Base-by-base conservation (phyloP, 2,113 vertebrate genomes). In the Glaucomys volans region DNA sequence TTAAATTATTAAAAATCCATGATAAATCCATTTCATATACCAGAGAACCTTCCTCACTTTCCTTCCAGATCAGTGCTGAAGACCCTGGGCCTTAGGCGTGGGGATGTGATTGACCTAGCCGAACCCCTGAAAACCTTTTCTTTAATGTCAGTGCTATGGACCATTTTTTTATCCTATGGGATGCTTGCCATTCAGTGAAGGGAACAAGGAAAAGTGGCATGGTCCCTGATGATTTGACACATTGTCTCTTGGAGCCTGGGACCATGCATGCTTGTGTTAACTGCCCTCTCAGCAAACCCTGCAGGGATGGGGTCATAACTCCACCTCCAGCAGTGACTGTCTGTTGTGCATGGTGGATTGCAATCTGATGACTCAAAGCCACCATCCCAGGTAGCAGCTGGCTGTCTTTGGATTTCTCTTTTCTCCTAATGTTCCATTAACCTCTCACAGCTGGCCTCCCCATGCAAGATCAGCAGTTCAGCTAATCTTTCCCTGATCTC, bases 341-440 rank as follows among this genome's bases (percentile, higher is more conserved):
- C 89, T 37, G 44, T 64, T 90, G 57, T 72, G 75, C 62, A 26
- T 82, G 90, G 88, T 40, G 1, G 47, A 94, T 97, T 95, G 94
- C 90, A 97, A 98, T 95, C 72, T 90, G 97, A 88, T 97, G 94
- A 97, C 97, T 98, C 93, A 96, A 98, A 97, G 84, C 87, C 96
- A 96, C 76, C 93, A 82, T 82, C 79, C 75, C 91, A 97, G 96
- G 95, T 98, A 98, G 95, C 97, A 97, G 93, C 97, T 91, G 22
- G 90, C 83, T 98, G 96, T 94, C 81, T 97, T 97, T 97, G 92
- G 96, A 94, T 98, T 98, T 95, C 96, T 96, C 90, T 94, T 95
- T 94, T 97, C 89, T 87, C 59, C 95, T 98, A 96, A 98, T 97
- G 97, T 95, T 97, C 96, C 96, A 97, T 98, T 98, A 99, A 98